These are phyloP conservation scores for Zootoca vivipara DNA, from an alignment of 2,113 vertebrate genomes.

Conservation along the genomic window DNA sequence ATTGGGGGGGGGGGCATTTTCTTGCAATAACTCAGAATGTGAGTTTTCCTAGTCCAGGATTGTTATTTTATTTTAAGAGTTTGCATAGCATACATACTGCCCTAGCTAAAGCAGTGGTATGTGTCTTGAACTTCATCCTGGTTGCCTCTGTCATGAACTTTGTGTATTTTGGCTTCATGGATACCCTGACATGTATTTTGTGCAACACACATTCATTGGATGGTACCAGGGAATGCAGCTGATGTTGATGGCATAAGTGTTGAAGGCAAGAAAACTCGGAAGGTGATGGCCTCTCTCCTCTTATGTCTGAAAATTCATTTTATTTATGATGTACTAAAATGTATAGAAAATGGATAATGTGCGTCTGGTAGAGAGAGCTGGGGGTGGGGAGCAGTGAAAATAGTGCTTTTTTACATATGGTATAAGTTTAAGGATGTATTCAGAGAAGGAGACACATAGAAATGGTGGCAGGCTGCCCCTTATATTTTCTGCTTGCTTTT, in stretches of 20 bases:
- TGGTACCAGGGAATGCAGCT: neutral
- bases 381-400: neutral
- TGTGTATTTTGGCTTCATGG: neutral
- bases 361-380: neutral
- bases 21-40: neutral
- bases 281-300: neutral
- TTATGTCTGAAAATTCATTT: neutral
- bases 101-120: neutral
- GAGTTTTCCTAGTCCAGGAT: neutral
- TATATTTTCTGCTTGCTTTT: neutral
- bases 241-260: neutral
- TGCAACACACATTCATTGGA: neutral
- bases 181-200: neutral
- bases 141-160: neutral
- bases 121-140: neutral
- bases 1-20: neutral
- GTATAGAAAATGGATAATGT: neutral
- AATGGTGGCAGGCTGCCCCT: neutral
- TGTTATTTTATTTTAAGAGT: neutral
- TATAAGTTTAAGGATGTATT: neutral
- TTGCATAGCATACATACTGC: neutral
- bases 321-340: neutral
- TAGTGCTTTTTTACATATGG: neutral
- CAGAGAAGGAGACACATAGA: neutral
- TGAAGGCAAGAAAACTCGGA: neutral